Percentiles rank a stretch among this genome's conserved stretches.
Conservation (phyloP, 2,797 vertebrate species). For the Poeciliopsis infans region DNA sequence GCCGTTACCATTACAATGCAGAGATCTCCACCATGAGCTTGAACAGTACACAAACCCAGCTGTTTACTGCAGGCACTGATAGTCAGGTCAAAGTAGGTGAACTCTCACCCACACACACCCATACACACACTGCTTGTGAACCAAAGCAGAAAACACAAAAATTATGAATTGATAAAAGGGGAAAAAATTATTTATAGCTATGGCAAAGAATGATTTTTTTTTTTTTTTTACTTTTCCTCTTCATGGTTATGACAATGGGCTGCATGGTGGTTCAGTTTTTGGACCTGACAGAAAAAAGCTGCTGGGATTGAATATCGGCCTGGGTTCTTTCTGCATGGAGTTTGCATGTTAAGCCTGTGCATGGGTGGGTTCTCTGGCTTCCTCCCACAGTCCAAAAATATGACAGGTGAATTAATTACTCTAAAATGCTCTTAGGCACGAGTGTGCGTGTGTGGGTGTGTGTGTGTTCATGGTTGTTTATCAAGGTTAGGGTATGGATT, state of each 20-base stretch:
- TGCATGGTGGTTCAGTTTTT: neutral
- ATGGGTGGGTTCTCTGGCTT: neutral
- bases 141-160: neutral
- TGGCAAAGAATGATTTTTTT: neutral
- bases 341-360: neutral
- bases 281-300: neutral
- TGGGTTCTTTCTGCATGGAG: neutral
- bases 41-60: constrained; percentile 74
- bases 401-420: neutral
- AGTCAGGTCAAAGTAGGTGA: constrained; percentile 79
- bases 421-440: neutral
- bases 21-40: constrained; percentile 84
- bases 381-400: neutral
- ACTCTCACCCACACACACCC: constrained; percentile 1
- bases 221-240: neutral
- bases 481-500: neutral
- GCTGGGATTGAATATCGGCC: no score
- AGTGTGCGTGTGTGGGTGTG: neutral
- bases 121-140: neutral
- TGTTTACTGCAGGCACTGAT: constrained; percentile 83
- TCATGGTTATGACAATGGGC: neutral
- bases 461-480: neutral
- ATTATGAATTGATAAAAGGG: neutral
- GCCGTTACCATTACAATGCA: constrained; percentile 84
- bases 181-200: neutral